Evolutionary conservation across 1,140 invertebrate genomes (phyloP), one percentile per base, ranked within the genome.

Genomic region (Cotesia typhae): DNA sequence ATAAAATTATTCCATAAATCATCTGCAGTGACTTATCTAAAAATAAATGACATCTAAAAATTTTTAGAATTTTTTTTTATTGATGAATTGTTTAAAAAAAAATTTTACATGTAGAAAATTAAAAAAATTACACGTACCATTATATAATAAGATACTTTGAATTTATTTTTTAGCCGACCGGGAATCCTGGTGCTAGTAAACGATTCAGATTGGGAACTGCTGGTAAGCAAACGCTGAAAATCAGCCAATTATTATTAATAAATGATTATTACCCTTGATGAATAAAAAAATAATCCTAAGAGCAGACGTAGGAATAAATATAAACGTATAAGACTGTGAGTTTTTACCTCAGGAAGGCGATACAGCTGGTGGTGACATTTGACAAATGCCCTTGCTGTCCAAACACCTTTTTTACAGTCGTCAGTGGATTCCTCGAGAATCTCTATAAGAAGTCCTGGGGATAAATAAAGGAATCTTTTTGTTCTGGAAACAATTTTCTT

Each of bases 131-230:
- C 14, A 14, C 14, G 14, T 14, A 14, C 14, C 14, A 14, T 14
- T 14, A 14, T 14, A 28, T 28, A 28, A 28, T 28, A 1, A 52
- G 3, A 67, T 10, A 28, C 47, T 61, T 3, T 38, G 28, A 17
- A 52, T 20, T 63, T 14, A 63, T 51, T 74, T 84, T 73, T 90
- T 67, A 95, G 95, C 28, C 88, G 96, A 70, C 96, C 96, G 5
- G 96, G 96, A 51, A 98, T 98, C 77, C 85, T 98, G 47, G 95
- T 98, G 3, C 84, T 98, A 3, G 90, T 98, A 5, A 98, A 98
- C 82, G 96, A 98, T 78, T 89, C 92, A 0, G 96, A 98, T 83
- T 98, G 96, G 96, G 96, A 98, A 87, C 84, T 98, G 35, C 81
- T 93, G 81, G 93, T 94, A 88, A 89, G 86, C 72, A 66, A 67